phyloP scores from a whole-genome alignment of 2,888 invertebrate species.

The Cheilosia vernalis region DNA sequence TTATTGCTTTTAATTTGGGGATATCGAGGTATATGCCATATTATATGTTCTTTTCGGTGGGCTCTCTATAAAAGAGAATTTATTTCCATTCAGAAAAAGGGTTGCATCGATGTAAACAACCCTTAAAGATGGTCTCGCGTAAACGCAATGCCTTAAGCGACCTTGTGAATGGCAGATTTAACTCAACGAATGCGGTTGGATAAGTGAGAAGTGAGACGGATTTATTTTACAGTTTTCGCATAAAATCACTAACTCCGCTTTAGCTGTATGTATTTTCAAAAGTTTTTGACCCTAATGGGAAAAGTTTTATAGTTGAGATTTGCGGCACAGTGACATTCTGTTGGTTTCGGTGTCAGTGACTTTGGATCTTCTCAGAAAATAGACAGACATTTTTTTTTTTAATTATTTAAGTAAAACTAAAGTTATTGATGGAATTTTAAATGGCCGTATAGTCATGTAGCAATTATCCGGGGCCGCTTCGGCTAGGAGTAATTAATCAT shows the following conservation, averaged over 20 bases:
- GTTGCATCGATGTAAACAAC: not conserved
- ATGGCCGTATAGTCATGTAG: no score
- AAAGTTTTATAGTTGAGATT: constrained; percentile 31
- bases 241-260: not conserved
- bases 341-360: constrained; percentile 18
- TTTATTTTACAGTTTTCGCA: not conserved
- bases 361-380: not conserved
- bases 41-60: constrained; percentile 16
- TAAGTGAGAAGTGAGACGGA: not conserved
- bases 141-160: not conserved
- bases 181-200: constrained; percentile 7
- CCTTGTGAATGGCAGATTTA: constrained; percentile 5
- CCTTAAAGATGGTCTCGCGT: not conserved
- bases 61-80: not conserved
- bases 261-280: not conserved
- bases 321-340: constrained; percentile 4
- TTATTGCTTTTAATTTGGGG: constrained; percentile 52
- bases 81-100: not conserved
- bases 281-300: constrained; percentile 35
- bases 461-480: not conserved
- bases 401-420: no score
- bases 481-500: not conserved
- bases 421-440: no score
- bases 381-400: not conserved
- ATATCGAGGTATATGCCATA: constrained; percentile 15